Base-by-base conservation (phyloP, 2,888 invertebrate species). In the Odontocerum albicorne region DNA sequence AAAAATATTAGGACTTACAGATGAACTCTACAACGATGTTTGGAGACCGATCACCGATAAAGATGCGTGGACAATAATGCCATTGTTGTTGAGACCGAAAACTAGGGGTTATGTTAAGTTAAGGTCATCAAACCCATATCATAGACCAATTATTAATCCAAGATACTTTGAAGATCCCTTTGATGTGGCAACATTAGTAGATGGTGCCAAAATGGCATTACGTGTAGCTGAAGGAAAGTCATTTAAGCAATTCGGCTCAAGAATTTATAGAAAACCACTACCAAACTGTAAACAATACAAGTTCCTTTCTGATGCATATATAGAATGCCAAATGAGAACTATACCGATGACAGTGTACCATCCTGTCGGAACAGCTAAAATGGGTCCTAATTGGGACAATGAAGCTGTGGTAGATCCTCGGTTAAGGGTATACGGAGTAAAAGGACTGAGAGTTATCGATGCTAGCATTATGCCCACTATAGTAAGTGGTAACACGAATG, bases 341-440 rank as follows among this genome's bases (percentile, higher is more conserved):
- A 88, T 92, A 64, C 87, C 92, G 2, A 91, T 92, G 89, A 93
- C 92, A 2, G 90, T 92, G 65, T 93, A 93, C 67, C 93, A 93
- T 75, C 92, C 92, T 1, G 86, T 88, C 36, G 92, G 93, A 4
- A 93, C 93, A 0, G 83, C 90, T 12, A 93, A 92, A 70, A 93
- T 93, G 92, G 93, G 93, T 4, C 90, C 91, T 0, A 73, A 81
- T 1, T 84, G 82, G 77, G 93, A 93, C 67, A 75, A 78, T 0
- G 82, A 81, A 12, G 91, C 92, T 0, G 93, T 93, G 0, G 93
- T 93, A 0, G 92, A 92, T 73, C 85, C 90, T 0, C 78, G 86
- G 56, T 70, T 93, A 36, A 77, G 82, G 39, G 90, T 92, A 0
- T 84, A 91, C 63, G 93, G 93, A 1, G 74, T 94, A 0, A 73